Conservation (phyloP, 64 coral and sea anemone species). For the Montipora cactus region DNA sequence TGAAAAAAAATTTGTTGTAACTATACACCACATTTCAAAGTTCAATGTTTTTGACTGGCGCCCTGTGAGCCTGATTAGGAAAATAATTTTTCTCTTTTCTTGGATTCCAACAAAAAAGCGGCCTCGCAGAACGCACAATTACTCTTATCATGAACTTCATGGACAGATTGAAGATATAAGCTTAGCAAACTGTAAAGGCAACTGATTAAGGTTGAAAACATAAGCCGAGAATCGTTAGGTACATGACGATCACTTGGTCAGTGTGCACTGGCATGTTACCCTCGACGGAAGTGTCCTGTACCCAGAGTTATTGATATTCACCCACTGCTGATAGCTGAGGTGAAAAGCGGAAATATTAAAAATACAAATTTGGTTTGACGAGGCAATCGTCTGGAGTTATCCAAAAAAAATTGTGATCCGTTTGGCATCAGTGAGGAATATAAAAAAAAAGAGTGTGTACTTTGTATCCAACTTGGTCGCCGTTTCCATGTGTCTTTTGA, state of each 20-base stretch:
- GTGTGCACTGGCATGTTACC: not conserved
- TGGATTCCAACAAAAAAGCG: not conserved
- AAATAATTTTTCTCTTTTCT: constrained; percentile 26
- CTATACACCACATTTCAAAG: not conserved
- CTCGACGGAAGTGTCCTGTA: constrained; percentile 13
- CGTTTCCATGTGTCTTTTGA: no score
- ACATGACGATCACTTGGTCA: not conserved
- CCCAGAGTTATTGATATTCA: constrained; percentile 15
- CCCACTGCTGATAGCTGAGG: constrained; percentile 5
- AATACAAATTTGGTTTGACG: constrained; percentile 21
- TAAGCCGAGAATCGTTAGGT: not conserved
- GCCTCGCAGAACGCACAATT: constrained; percentile 12
- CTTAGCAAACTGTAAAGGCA: no score
- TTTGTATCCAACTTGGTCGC: no score
- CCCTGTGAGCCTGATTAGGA: not conserved
- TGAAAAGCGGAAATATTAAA: constrained; percentile 44
- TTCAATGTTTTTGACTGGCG: not conserved
- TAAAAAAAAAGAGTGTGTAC: no score
- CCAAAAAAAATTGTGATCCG: not conserved
- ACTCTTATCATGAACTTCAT: not conserved
- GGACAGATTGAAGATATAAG: not conserved
- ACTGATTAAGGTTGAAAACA: not conserved
- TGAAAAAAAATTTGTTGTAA: constrained; percentile 21
- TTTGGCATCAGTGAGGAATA: not conserved
- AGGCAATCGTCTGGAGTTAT: constrained; percentile 17